Evolutionary conservation across 2,888 invertebrate genomes (phyloP).

Genomic region (Poecilobothrus nobilitatus): DNA sequence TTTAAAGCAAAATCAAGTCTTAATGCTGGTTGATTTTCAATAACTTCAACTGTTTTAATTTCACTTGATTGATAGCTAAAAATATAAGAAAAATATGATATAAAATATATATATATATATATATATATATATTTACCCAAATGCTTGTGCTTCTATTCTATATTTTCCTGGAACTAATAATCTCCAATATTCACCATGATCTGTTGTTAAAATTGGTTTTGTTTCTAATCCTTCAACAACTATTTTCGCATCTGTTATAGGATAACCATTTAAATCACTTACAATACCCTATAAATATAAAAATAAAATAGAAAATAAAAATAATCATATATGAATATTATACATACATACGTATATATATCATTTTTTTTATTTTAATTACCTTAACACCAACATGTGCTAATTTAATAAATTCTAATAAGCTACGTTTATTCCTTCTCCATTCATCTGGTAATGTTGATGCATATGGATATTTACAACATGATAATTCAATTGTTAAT

Average conservation of each 20-base stretch:
- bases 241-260: constrained; percentile 59
- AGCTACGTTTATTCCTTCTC: constrained; percentile 74
- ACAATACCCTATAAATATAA: constrained; percentile 32
- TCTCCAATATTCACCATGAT: constrained; percentile 89
- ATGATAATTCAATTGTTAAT: constrained; percentile 91
- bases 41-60: constrained; percentile 38
- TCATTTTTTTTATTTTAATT: background rate
- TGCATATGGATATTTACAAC: constrained; percentile 84
- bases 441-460: constrained; percentile 67
- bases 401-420: constrained; percentile 78
- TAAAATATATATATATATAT: constrained; percentile 17
- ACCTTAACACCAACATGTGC: constrained; percentile 62
- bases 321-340: background rate
- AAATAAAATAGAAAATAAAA: constrained; percentile 10
- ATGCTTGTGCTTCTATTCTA: constrained; percentile 59
- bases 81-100: constrained; percentile 19
- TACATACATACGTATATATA: background rate
- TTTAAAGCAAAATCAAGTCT: constrained; percentile 40
- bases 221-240: constrained; percentile 63
- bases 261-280: constrained; percentile 40
- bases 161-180: constrained; percentile 83
- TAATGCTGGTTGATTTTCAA: constrained; percentile 35
- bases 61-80: constrained; percentile 49
- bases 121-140: constrained; percentile 50
- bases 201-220: constrained; percentile 71